These are phyloP conservation scores for Halcyon senegalensis DNA, from an alignment of 2,113 vertebrate genomes.

Conservation along the genomic window DNA sequence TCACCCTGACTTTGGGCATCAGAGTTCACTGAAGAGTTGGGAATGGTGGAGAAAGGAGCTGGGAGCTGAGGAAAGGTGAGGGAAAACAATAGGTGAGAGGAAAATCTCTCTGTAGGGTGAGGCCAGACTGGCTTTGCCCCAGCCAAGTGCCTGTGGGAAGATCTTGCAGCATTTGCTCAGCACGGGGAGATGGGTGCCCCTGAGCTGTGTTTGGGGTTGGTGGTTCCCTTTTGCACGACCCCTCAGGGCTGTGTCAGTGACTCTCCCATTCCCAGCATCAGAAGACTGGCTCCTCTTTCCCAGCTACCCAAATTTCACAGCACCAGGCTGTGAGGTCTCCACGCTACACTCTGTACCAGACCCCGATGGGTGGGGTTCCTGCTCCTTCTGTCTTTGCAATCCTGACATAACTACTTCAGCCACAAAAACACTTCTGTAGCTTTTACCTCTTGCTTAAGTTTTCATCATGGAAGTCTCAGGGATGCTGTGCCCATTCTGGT, in stretches of 20 bases:
- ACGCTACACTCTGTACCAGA: accelerated
- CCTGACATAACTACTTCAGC: neutral
- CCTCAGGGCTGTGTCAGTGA: neutral
- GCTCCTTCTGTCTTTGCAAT: neutral
- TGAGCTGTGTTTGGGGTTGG: accelerated
- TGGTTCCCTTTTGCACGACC: accelerated
- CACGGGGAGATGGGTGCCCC: neutral
- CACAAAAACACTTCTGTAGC: neutral
- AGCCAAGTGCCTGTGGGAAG: accelerated
- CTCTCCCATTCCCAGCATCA: neutral
- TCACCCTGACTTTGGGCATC: neutral
- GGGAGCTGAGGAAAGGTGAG: neutral
- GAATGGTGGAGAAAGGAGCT: neutral
- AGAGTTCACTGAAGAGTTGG: neutral
- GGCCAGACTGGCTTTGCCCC: neutral
- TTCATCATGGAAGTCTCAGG: accelerated
- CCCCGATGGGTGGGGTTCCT: accelerated
- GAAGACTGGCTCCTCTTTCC: neutral
- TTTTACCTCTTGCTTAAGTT: neutral
- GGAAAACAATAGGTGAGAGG: neutral
- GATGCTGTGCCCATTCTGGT: neutral
- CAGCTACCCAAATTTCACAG: neutral
- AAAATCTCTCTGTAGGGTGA: neutral
- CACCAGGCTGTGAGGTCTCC: neutral
- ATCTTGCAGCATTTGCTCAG: neutral